Percentiles rank a stretch among this genome's conserved stretches.
Evolutionary conservation across 2,888 invertebrate genomes (phyloP).

Genomic region (Drosophila borealis): DNA sequence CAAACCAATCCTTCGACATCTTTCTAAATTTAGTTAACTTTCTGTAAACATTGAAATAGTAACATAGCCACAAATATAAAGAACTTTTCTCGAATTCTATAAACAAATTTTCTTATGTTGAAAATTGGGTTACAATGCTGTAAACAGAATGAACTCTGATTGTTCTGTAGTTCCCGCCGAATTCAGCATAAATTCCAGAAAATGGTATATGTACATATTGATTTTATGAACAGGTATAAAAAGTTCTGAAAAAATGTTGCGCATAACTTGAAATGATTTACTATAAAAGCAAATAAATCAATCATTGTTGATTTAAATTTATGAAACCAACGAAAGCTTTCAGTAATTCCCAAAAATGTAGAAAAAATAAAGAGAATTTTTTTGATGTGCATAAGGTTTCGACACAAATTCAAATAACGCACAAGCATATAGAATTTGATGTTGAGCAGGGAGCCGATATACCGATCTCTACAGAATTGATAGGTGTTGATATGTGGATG

Average conservation of each 20-base stretch:
- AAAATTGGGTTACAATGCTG: conserved; percentile 67
- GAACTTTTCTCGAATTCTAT: conserved; percentile 35
- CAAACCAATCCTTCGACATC: conserved; percentile 28
- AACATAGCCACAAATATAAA: conserved; percentile 28
- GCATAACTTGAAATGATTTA: conserved; percentile 30
- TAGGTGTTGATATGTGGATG: conserved; percentile 75
- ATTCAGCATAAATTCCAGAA: conserved; percentile 23
- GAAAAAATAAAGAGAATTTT: conserved; percentile 1
- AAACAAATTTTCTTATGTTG: conserved; percentile 34
- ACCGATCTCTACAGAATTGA: conserved; percentile 29
- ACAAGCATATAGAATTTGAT: conserved; percentile 4
- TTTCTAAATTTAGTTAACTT: conserved; percentile 59
- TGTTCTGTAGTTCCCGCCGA: neutral
- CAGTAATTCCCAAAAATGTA: conserved; percentile 6
- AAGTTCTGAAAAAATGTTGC: conserved; percentile 11
- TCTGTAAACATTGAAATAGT: conserved; percentile 52
- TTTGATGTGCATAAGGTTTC: conserved; percentile 56
- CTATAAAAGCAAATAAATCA: conserved; percentile 46
- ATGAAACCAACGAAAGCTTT: conserved; percentile 18
- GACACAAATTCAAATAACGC: conserved; percentile 48
- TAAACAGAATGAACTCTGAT: conserved; percentile 51
- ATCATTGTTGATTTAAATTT: conserved; percentile 27
- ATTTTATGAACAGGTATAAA: conserved; percentile 7
- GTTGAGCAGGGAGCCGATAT: conserved; percentile 2
- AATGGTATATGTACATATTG: neutral